Evolutionary conservation across 35 echinoderm and acorn worm species (phyloP).

Genomic region (Ophioderma brevispina): DNA sequence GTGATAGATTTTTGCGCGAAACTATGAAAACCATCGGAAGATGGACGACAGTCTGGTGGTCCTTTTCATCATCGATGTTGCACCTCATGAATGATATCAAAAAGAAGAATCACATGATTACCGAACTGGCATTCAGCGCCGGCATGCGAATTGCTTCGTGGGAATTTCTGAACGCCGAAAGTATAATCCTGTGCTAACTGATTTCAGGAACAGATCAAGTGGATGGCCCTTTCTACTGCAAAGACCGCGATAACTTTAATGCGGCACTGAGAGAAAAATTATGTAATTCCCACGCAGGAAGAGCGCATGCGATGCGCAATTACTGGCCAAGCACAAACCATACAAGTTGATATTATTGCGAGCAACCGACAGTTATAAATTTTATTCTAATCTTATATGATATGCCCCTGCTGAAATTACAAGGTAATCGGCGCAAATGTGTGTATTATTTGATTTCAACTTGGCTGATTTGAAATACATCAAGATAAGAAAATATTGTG

Average conservation of each 20-base stretch:
- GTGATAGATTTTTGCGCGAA: too few species aligned
- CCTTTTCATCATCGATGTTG: too few species aligned
- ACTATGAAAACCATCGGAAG: too few species aligned
- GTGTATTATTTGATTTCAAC: too few species aligned
- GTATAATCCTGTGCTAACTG: neutral
- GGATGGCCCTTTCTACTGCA: slow-evolving; percentile 7
- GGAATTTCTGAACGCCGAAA: neutral
- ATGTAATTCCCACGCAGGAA: neutral
- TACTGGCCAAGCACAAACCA: neutral
- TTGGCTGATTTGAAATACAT: too few species aligned
- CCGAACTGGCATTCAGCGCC: neutral
- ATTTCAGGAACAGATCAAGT: neutral
- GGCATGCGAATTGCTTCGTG: neutral
- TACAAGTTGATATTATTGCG: neutral
- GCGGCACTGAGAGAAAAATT: neutral
- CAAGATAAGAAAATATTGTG: too few species aligned
- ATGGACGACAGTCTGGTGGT: too few species aligned
- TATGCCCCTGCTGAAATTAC: too few species aligned
- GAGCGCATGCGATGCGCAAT: neutral
- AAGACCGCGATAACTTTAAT: slow-evolving; percentile 1
- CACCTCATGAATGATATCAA: too few species aligned
- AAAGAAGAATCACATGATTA: too few species aligned
- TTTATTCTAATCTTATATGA: neutral
- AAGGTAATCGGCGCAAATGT: too few species aligned
- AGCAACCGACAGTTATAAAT: neutral